phyloP scores from a whole-genome alignment of 2,888 invertebrate genomes.

The Caenorhabditis becei region DNA sequence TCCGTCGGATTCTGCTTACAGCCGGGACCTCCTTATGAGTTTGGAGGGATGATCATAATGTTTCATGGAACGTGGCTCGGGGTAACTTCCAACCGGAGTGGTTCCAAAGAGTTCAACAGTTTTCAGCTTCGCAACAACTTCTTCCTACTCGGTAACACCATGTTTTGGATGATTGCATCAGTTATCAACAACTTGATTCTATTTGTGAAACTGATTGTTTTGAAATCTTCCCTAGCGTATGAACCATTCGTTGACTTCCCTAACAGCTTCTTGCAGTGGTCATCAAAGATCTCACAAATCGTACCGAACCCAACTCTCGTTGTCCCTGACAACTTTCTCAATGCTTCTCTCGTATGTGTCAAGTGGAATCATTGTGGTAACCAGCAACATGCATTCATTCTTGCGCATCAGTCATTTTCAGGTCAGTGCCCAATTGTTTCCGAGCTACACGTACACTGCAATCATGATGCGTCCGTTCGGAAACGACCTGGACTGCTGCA shows the following conservation, averaged over 20 bases:
- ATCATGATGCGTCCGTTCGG: slow-evolving; percentile 56
- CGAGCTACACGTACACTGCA: slow-evolving; percentile 23
- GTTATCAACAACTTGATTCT: slow-evolving; percentile 21
- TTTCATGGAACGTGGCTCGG: slow-evolving; percentile 8
- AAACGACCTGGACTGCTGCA: slow-evolving; percentile 45
- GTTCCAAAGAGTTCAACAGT: neutral
- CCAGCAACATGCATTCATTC: neutral
- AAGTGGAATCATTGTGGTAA: slow-evolving; percentile 28
- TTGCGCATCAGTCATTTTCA: neutral
- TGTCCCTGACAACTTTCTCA: slow-evolving; percentile 41
- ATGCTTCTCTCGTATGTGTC: slow-evolving; percentile 47
- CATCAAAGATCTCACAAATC: slow-evolving; percentile 10
- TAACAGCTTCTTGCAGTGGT: neutral
- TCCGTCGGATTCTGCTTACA: slow-evolving; percentile 37
- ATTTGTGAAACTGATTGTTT: slow-evolving; percentile 24
- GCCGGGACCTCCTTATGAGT: slow-evolving; percentile 21
- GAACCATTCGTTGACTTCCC: neutral
- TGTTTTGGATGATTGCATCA: slow-evolving; percentile 30
- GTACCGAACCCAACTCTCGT: slow-evolving; percentile 31
- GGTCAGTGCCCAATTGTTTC: slow-evolving; percentile 21
- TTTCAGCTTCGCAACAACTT: slow-evolving; percentile 15
- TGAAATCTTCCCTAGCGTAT: slow-evolving; percentile 3
- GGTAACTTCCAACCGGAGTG: neutral
- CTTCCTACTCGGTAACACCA: slow-evolving; percentile 25
- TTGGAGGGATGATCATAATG: slow-evolving; percentile 28